phyloP scores from a whole-genome alignment of 2,888 invertebrate species.

The Apocheima hispidaria region DNA sequence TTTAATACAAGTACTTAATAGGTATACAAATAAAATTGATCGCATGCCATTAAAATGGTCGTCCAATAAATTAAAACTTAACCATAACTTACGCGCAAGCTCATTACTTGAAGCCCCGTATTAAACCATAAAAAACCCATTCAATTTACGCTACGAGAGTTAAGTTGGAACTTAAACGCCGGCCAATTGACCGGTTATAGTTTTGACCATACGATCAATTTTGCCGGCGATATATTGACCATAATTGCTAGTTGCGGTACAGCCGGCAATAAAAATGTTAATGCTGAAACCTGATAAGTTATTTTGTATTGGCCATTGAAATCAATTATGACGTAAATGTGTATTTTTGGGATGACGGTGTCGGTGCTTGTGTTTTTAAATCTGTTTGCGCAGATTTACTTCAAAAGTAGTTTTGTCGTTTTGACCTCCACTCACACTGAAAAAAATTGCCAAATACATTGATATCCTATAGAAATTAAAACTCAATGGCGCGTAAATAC shows the following conservation, averaged over 20 bases:
- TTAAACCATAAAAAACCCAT: slow-evolving; percentile 43
- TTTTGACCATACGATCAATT: slow-evolving; percentile 47
- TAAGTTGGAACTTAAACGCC: slow-evolving; percentile 41
- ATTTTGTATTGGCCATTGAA: slow-evolving; percentile 20
- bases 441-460: too few relatives aligned
- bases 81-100: slow-evolving; percentile 27
- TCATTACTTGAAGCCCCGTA: slow-evolving; percentile 30
- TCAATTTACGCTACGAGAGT: slow-evolving; percentile 41
- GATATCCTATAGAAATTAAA: too few relatives aligned
- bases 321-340: slow-evolving; percentile 2
- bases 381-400: too few relatives aligned
- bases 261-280: slow-evolving; percentile 46
- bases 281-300: slow-evolving; percentile 17
- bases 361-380: too few relatives aligned
- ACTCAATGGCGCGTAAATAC: too few relatives aligned
- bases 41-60: slow-evolving; percentile 20
- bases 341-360: not conserved
- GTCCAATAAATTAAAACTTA: slow-evolving; percentile 28
- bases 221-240: slow-evolving; percentile 55
- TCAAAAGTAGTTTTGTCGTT: too few relatives aligned
- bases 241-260: slow-evolving; percentile 55
- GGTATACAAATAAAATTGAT: slow-evolving; percentile 20
- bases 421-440: too few relatives aligned
- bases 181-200: slow-evolving; percentile 56
- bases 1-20: not conserved